These are phyloP conservation scores for Colinus virginianus DNA, from an alignment of 2,113 vertebrate genomes.

Conservation along the genomic window DNA sequence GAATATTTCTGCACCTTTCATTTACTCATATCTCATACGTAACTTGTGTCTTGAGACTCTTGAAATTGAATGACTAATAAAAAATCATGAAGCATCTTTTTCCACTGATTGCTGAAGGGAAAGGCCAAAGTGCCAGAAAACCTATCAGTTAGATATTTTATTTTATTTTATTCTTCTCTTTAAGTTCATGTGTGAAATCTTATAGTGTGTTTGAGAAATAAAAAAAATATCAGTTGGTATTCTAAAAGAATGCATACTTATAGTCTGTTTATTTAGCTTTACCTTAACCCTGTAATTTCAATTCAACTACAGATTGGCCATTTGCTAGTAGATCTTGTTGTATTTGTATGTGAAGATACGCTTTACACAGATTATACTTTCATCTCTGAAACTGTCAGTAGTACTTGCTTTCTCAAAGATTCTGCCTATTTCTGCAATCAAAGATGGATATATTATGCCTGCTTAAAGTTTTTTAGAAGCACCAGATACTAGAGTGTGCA, in stretches of 20 bases:
- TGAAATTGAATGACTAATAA: background rate
- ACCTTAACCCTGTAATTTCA: background rate
- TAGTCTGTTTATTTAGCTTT: background rate
- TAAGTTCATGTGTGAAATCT: background rate
- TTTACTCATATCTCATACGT: background rate
- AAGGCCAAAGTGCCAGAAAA: background rate
- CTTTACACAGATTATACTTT: background rate
- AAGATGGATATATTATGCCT: background rate
- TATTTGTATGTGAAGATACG: background rate
- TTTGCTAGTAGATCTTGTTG: background rate
- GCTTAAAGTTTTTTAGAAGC: background rate
- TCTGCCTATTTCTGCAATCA: background rate
- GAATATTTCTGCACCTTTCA: background rate
- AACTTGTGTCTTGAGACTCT: background rate
- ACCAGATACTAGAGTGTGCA: background rate
- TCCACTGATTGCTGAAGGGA: background rate
- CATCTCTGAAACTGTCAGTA: background rate
- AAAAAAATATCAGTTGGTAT: too few relatives aligned
- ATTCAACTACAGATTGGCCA: background rate
- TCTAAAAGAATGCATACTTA: background rate
- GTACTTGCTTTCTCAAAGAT: background rate
- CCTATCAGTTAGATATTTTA: background rate
- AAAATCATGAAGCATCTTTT: background rate
- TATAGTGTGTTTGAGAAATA: background rate
- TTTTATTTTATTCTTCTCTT: background rate